phyloP scores from a whole-genome alignment of 2,888 invertebrate genomes.

The Gisinianus flammeolus region DNA sequence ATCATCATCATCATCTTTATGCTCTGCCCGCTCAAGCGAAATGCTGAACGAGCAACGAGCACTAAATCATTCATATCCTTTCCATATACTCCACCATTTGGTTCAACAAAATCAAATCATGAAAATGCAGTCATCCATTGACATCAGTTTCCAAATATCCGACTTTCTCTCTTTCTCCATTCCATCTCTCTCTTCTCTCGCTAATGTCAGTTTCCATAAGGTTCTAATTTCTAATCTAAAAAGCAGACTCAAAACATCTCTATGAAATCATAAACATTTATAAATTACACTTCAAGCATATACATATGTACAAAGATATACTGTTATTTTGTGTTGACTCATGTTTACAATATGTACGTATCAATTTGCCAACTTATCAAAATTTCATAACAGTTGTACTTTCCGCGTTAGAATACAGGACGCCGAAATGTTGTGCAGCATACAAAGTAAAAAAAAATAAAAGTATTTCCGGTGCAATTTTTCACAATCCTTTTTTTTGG shows the following conservation, averaged over 20 bases:
- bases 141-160: not conserved
- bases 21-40: slow-evolving; percentile 29
- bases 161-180: not conserved
- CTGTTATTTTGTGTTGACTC: no score
- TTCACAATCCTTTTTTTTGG: no score
- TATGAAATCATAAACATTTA: not conserved
- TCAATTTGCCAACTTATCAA: no score
- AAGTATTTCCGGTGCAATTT: no score
- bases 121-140: slow-evolving; percentile 23
- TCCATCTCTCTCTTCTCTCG: not conserved
- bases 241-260: not conserved
- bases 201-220: slow-evolving; percentile 6
- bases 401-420: no score
- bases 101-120: slow-evolving; percentile 29
- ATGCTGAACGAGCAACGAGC: not conserved
- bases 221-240: slow-evolving; percentile 11
- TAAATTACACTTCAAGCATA: no score
- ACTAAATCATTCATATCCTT: slow-evolving; percentile 22
- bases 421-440: no score
- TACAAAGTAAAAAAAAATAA: no score
- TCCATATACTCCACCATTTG: not conserved
- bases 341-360: no score
- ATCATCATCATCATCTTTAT: slow-evolving; percentile 29
- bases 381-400: no score
- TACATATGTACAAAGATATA: no score